Evolutionary conservation across 2,888 invertebrate genomes (phyloP).

Genomic region (Diadegma fenestrale): DNA sequence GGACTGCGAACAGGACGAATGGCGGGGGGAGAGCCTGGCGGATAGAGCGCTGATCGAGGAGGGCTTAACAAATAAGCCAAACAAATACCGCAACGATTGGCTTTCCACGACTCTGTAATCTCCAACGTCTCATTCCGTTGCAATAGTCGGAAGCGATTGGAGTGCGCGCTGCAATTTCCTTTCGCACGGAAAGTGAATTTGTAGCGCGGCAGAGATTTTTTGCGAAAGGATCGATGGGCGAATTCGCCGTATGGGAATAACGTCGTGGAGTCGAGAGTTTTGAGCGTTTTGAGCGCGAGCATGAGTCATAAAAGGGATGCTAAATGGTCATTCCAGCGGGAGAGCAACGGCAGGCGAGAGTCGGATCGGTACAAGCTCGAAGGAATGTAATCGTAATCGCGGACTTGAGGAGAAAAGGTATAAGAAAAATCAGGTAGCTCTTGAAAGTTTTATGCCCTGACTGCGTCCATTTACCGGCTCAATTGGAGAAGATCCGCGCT

Average conservation of each 20-base stretch:
- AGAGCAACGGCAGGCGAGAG: slow-evolving; percentile 16
- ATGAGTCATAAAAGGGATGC: slow-evolving; percentile 27
- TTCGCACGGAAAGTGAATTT: no score
- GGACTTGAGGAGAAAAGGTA: slow-evolving; percentile 29
- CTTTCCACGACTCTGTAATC: slow-evolving; percentile 29
- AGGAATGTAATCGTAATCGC: slow-evolving; percentile 59
- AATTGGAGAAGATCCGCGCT: slow-evolving; percentile 18
- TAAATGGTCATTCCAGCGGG: slow-evolving; percentile 21
- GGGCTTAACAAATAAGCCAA: not conserved
- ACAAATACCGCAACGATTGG: slow-evolving; percentile 27
- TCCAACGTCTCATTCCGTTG: slow-evolving; percentile 34
- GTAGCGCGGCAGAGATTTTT: slow-evolving; percentile 2
- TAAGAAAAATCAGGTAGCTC: slow-evolving; percentile 57
- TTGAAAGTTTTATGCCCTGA: slow-evolving; percentile 37
- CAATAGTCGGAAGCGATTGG: not conserved
- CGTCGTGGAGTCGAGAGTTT: no score
- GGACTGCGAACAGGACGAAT: slow-evolving; percentile 55
- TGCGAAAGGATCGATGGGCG: not conserved
- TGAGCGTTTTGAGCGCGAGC: not conserved
- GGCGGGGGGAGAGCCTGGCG: not conserved
- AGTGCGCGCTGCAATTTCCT: no score
- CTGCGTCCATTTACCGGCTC: slow-evolving; percentile 58
- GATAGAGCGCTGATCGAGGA: not conserved
- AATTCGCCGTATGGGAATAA: no score
- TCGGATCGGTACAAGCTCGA: slow-evolving; percentile 47